Base-by-base conservation (phyloP, 1,140 invertebrate genomes). In the Drosophila takahashii region DNA sequence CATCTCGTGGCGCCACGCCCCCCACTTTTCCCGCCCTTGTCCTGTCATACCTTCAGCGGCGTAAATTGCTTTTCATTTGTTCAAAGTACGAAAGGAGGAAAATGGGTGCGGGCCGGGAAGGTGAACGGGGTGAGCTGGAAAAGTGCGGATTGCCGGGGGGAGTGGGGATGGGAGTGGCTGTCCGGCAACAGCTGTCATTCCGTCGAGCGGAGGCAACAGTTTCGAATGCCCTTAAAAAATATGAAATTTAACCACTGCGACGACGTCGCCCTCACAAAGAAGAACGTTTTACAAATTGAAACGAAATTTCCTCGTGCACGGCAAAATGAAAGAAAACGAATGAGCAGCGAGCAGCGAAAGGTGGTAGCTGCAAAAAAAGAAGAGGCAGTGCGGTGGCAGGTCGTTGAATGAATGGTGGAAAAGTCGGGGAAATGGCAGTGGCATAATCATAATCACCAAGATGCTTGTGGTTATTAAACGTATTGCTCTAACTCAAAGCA, bases 21-120 rank as follows among this genome's bases (percentile, higher is more conserved):
- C n/a, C 3, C 13, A 1, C 47, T 2, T 3, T 18, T 13, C 36
- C 6, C 3, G n/a, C 27, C 22, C 10, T n/a, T 15, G 22, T 36
- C 45, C 53, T 22, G 29, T 34, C 45, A 42, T 45, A 67, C 74
- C 64, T 81, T 78, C 27, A 32, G 41, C 53, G 69, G 74, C 74
- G 79, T 64, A 86, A 86, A 81, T 86, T 86, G 79, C 81, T 86
- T 86, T 86, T 81, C 83, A 87, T 86, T 86, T 86, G 74, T 69
- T 77, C 50, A 15, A 34, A 4, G 29, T 15, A 13, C 29, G 8
- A 45, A 51, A 48, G 58, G 16, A 29, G 51, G 26, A 34, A 18
- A 44, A 5, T 22, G 22, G 22, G 22, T 22, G 22, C 41, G 37
- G 26, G 51, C 7, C n/a, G 15, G 37, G 34, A 11, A 15, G 29